Conservation (phyloP, 2,888 invertebrate species). For the Chrysina gloriosa region DNA sequence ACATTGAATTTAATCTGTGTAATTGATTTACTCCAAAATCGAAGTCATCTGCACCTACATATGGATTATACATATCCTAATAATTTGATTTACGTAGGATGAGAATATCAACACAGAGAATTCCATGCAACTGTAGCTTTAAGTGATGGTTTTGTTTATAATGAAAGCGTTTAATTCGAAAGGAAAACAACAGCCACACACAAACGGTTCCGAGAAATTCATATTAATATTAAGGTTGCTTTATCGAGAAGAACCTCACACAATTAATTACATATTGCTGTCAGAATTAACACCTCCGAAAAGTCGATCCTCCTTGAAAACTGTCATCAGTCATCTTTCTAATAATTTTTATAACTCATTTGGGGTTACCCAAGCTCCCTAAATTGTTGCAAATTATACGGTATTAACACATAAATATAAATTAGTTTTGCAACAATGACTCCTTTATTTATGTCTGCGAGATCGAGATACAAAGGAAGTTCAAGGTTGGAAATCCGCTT, state of each 20-base stretch:
- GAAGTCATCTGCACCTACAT: too few species aligned
- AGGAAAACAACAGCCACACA: background rate
- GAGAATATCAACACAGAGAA: too few species aligned
- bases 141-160: background rate
- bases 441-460: conserved; percentile 35
- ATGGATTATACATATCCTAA: too few species aligned
- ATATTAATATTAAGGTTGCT: background rate
- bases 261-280: conserved; percentile 23
- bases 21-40: too few species aligned
- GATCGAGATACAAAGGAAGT: conserved; percentile 18
- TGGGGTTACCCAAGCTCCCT: conserved; percentile 18
- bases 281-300: conserved; percentile 30
- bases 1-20: too few species aligned
- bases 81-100: too few species aligned
- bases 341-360: conserved; percentile 19
- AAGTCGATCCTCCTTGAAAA: conserved; percentile 6
- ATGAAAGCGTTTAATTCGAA: background rate
- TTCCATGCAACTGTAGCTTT: too few species aligned
- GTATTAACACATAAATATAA: conserved; percentile 35
- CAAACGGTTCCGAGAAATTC: background rate
- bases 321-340: conserved; percentile 27
- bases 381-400: conserved; percentile 38
- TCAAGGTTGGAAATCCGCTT: conserved; percentile 30
- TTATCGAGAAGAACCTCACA: background rate
- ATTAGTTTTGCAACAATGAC: conserved; percentile 34